These are phyloP conservation scores for Metaphire vulgaris DNA, from an alignment of 1,140 invertebrate genomes.

Conservation along the genomic window DNA sequence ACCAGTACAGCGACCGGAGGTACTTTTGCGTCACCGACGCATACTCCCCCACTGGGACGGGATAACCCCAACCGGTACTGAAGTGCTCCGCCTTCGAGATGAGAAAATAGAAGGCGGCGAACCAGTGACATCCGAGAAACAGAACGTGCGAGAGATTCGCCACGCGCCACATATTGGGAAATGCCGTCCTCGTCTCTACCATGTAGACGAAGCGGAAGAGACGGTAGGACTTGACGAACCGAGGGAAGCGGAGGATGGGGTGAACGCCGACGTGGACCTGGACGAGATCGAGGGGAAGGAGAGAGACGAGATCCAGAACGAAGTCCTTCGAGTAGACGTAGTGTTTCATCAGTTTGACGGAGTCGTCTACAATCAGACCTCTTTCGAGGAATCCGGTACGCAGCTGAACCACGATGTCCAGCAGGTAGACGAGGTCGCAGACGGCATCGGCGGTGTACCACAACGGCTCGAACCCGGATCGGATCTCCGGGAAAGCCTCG, in stretches of 20 bases:
- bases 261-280: conserved; percentile 56
- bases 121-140: conserved; percentile 90
- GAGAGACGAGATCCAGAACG: conserved; percentile 71
- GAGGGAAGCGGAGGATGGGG: conserved; percentile 52
- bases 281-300: conserved; percentile 77
- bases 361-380: conserved; percentile 87
- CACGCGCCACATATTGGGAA: conserved; percentile 92
- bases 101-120: conserved; percentile 92
- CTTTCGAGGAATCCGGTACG: conserved; percentile 92
- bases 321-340: conserved; percentile 79
- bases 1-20: conserved; percentile 89
- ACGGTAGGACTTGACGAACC: conserved; percentile 70
- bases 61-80: conserved; percentile 85
- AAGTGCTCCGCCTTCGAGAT: conserved; percentile 85
- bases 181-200: conserved; percentile 87
- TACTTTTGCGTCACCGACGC: conserved; percentile 82
- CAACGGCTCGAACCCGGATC: conserved; percentile 54
- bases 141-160: conserved; percentile 90
- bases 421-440: conserved; percentile 75
- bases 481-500: conserved; percentile 78
- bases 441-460: conserved; percentile 77
- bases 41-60: conserved; percentile 64
- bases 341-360: conserved; percentile 76
- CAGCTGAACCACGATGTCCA: conserved; percentile 82
- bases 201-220: conserved; percentile 90